A percentile compares a stretch with the other conserved stretches of the same genome.
phyloP scores from a whole-genome alignment of 2,797 vertebrate genomes.

The Propithecus deckenii region DNA sequence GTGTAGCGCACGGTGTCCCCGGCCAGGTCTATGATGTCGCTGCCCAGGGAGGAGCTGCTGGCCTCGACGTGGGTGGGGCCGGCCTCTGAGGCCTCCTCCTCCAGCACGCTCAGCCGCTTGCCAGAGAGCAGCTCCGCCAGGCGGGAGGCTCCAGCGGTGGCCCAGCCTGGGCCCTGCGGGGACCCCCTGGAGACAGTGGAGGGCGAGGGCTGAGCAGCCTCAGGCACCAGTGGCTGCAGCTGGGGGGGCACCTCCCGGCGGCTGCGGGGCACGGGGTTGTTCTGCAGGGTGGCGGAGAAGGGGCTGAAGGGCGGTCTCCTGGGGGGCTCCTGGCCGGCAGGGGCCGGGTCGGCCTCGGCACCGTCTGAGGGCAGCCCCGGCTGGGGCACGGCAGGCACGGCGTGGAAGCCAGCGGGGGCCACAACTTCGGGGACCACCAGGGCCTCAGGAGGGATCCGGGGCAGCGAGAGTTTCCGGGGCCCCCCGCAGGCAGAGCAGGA shows the following conservation, averaged over 20 bases:
- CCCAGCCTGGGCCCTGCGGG: constrained; percentile 86
- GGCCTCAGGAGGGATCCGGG: constrained; percentile 97
- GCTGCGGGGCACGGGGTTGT: constrained; percentile 97
- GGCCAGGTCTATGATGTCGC: constrained; percentile 92
- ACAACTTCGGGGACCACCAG: constrained; percentile 96
- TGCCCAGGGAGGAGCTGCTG: constrained; percentile 83
- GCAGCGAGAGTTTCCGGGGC: constrained; percentile 95
- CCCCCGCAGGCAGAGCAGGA: constrained; percentile 97
- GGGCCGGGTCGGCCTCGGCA: constrained; percentile 17
- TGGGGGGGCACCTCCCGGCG: constrained; percentile 94
- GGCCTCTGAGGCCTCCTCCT: constrained; percentile 87
- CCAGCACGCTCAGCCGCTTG: constrained; percentile 93
- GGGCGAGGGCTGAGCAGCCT: constrained; percentile 82
- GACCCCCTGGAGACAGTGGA: constrained; percentile 81
- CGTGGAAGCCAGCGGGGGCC: constrained; percentile 88
- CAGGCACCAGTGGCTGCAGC: constrained; percentile 85
- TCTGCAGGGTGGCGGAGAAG: constrained; percentile 93
- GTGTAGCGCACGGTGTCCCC: constrained; percentile 95
- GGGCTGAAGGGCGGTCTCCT: constrained; percentile 86
- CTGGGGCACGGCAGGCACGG: constrained; percentile 79
- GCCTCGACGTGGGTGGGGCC: constrained; percentile 86
- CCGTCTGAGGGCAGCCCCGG: constrained; percentile 76
- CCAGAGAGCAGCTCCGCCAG: constrained; percentile 90
- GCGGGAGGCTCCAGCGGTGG: constrained; percentile 64
- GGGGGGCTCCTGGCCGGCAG: constrained; percentile 75